Percentiles rank a stretch among this genome's conserved stretches.
Evolutionary conservation across 2,888 invertebrate genomes (phyloP).

Genomic region (Morpho deidamia): DNA sequence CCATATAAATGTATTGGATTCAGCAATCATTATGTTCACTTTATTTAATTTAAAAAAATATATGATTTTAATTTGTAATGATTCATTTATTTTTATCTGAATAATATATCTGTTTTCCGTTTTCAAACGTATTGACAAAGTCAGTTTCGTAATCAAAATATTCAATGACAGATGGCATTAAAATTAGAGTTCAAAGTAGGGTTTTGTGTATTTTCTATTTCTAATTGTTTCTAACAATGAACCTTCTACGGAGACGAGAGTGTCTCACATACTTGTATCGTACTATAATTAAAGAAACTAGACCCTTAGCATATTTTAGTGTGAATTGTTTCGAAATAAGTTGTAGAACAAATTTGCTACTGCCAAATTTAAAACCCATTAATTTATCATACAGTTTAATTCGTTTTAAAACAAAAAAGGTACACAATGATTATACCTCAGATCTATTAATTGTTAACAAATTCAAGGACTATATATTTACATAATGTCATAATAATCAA

Average conservation of each 20-base stretch:
- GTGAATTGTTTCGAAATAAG: slow-evolving; percentile 14
- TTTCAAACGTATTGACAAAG: too few relatives aligned
- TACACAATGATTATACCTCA: slow-evolving; percentile 20
- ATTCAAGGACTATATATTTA: background rate
- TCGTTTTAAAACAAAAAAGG: slow-evolving; percentile 61
- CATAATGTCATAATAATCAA: background rate
- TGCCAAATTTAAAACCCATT: slow-evolving; percentile 26
- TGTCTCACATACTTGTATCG: slow-evolving; percentile 6
- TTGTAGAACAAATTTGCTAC: background rate
- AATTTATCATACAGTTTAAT: slow-evolving; percentile 29
- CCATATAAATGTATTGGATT: too few relatives aligned
- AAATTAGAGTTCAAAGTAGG: background rate
- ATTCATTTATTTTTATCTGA: too few relatives aligned
- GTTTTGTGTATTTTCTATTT: background rate
- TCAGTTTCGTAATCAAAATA: background rate
- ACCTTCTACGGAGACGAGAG: slow-evolving; percentile 13
- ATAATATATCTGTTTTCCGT: background rate
- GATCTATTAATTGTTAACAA: too few relatives aligned
- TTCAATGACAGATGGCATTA: background rate
- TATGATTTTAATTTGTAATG: too few relatives aligned
- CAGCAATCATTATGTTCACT: too few relatives aligned
- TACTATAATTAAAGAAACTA: slow-evolving; percentile 5
- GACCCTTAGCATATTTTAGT: slow-evolving; percentile 1
- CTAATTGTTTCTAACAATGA: slow-evolving; percentile 11
- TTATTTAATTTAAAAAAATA: too few relatives aligned